Base-by-base conservation (phyloP, 2,888 invertebrate species). In the Drosophila melanosoma region DNA sequence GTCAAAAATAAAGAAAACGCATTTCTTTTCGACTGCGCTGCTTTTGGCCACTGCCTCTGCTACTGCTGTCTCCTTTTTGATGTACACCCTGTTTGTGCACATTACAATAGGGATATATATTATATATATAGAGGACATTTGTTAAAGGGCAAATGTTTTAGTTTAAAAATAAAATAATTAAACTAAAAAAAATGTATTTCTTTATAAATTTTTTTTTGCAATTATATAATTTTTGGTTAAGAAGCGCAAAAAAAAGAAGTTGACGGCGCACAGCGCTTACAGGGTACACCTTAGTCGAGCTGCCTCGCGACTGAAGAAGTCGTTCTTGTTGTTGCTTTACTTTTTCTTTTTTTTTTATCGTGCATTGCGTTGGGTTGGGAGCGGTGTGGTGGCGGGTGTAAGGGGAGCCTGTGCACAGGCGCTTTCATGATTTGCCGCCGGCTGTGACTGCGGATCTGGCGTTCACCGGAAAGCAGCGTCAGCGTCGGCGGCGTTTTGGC, bases 401-500 rank as follows among this genome's bases (percentile, higher is more conserved):
- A 62, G 35, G 65, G 56, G 51, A 38, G 69, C 52, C 52, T 51
- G 45, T 53, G 64, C 72, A 64, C 48, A 75, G 76, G 65, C 80
- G 83, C 89, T 87, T 87, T 87, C 79, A 87, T 87, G 86, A 87
- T 87, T 87, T 89, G 87, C 87, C 87, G 87, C 81, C 85, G 79
- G 84, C 84, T 72, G 56, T 59, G 67, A 62, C 79, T 70, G 75
- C 81, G 75, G 79, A 81, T 81, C 74, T 79, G 80, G 69, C 83
- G 72, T 74, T 78, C 75, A 80, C 83, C 81, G 87, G 80, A 87
- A 89, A 85, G 83, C 83, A 80, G 81, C 79, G 64, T 69, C 70
- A 67, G 69, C 74, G 62, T 63, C 76, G 72, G 52, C 72, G 72
- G 56, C 72, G 69, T 75, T 81, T 74, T 71, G 68, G 81, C 80